These are phyloP conservation scores for Brachionus paranguensis DNA, from an alignment of 1,140 invertebrate species.

Conservation along the genomic window DNA sequence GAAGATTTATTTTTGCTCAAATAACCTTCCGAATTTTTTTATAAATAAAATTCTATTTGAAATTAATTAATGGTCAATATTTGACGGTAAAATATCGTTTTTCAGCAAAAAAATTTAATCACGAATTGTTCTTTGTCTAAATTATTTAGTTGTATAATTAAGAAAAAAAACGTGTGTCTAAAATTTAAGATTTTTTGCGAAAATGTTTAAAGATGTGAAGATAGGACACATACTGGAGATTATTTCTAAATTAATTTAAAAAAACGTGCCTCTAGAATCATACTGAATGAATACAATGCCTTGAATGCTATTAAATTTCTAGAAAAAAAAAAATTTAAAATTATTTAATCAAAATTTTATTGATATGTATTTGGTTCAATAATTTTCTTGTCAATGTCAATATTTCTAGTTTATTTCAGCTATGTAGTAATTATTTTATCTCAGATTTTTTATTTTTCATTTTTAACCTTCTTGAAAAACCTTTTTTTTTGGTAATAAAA, in stretches of 20 bases:
- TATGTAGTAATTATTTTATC: no score
- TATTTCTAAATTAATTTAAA: background rate
- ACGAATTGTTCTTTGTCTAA: background rate
- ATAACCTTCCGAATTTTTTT: background rate
- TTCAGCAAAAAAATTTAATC: background rate
- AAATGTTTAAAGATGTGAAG: background rate
- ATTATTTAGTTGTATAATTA: background rate
- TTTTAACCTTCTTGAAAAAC: no score
- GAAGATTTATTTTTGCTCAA: background rate
- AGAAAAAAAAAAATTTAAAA: background rate
- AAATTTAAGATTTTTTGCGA: background rate
- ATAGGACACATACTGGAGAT: background rate
- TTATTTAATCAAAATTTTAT: background rate
- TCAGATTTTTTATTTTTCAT: no score
- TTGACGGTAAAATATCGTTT: background rate
- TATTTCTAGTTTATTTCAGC: background rate
- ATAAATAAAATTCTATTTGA: background rate
- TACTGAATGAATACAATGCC: background rate
- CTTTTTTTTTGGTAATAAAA: no score
- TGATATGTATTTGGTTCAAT: background rate
- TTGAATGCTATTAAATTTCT: background rate
- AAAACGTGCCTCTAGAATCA: background rate
- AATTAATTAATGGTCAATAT: background rate
- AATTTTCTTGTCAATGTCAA: background rate
- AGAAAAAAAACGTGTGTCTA: background rate